These are phyloP conservation scores for Chlorospingus semifuscus DNA, from an alignment of 2,797 vertebrate species.

Conservation along the genomic window DNA sequence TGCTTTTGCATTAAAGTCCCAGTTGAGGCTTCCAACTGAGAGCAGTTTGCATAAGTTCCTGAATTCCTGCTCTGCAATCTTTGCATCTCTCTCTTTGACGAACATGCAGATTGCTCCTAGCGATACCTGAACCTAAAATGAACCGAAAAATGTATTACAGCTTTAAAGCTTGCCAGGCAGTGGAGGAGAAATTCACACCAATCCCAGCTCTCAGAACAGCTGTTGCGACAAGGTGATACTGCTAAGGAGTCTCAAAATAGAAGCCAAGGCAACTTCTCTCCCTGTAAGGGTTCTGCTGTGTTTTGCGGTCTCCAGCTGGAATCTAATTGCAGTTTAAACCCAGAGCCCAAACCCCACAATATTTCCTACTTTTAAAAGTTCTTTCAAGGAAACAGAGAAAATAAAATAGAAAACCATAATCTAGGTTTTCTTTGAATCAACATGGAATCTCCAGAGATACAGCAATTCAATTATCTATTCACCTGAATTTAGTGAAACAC, in stretches of 20 bases:
- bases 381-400: constrained; percentile 47
- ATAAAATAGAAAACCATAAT: constrained; percentile 39
- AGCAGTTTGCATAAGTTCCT: constrained; percentile 55
- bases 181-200: constrained; percentile 62
- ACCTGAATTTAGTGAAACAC: background rate
- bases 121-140: constrained; percentile 76
- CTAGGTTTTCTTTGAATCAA: background rate
- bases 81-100: constrained; percentile 4
- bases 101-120: constrained; percentile 62
- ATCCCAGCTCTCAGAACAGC: constrained; percentile 67
- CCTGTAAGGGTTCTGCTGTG: constrained; percentile 52
- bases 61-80: constrained; percentile 45
- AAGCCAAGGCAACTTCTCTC: constrained; percentile 62
- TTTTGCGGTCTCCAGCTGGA: constrained; percentile 72
- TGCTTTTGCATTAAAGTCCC: constrained; percentile 53
- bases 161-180: constrained; percentile 60
- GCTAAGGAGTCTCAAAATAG: constrained; percentile 70
- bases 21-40: constrained; percentile 51
- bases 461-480: background rate
- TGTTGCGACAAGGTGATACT: constrained; percentile 75
- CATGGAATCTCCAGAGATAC: background rate
- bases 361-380: constrained; percentile 2
- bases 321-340: constrained; percentile 74
- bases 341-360: constrained; percentile 31
- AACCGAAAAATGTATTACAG: constrained; percentile 67